Percentiles rank a stretch among this genome's conserved stretches.
Conservation (phyloP, 1,140 invertebrate species). For the Macrosteles quadrilineatus region DNA sequence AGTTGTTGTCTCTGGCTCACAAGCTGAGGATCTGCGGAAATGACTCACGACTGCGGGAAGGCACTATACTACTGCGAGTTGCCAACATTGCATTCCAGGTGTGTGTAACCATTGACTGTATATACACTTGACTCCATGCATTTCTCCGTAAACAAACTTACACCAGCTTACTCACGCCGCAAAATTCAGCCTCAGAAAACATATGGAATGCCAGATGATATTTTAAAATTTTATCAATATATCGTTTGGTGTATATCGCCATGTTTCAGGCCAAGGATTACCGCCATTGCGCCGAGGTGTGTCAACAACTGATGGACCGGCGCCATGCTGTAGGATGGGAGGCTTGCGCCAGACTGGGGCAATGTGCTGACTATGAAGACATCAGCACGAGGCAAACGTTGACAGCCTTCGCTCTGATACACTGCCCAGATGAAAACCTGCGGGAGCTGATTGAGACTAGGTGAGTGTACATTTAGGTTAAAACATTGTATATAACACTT, state of each 20-base stretch:
- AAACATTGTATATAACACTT: no score
- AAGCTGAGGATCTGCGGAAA: constrained; percentile 57
- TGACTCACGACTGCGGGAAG: constrained; percentile 54
- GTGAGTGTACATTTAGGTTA: no score
- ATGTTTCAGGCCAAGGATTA: constrained; percentile 35
- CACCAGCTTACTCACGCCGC: no score
- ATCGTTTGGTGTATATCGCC: no score
- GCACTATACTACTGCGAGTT: constrained; percentile 59
- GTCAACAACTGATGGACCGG: constrained; percentile 18
- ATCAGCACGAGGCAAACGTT: constrained; percentile 16
- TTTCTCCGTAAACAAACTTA: no score
- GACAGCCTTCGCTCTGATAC: constrained; percentile 31
- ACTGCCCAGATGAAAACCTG: constrained; percentile 29
- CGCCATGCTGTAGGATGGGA: constrained; percentile 32
- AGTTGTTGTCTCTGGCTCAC: constrained; percentile 59
- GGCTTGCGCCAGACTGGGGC: constrained; percentile 27
- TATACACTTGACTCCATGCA: no score
- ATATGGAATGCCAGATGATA: no score
- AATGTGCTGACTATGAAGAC: constrained; percentile 32
- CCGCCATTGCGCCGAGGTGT: constrained; percentile 26
- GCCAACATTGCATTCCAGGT: constrained; percentile 60
- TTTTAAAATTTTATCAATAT: no score
- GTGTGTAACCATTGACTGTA: constrained; percentile 18
- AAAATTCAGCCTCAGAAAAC: no score
- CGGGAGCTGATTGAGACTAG: constrained; percentile 33